A percentile compares a stretch with the other conserved stretches of the same genome.
These are phyloP conservation scores for Bufo gargarizans DNA, from an alignment of 2,113 vertebrate species.

Conservation along the genomic window DNA sequence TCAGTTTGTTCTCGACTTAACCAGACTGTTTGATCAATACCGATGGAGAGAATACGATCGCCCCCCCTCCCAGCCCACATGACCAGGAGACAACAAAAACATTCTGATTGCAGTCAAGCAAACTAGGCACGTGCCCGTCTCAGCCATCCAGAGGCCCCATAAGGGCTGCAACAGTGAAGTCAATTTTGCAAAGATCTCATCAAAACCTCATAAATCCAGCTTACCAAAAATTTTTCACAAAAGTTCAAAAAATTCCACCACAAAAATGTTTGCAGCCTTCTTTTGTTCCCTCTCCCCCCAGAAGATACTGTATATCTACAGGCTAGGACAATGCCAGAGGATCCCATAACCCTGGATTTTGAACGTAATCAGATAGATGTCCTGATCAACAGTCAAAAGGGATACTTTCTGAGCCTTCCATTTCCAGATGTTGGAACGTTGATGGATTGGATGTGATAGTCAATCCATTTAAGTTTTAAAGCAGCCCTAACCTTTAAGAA, in stretches of 20 bases:
- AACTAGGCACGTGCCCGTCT: not conserved
- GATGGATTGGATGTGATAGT: no score
- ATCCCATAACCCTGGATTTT: no score
- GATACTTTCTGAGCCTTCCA: no score
- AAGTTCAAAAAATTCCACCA: not conserved
- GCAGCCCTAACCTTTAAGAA: no score
- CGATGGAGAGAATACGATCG: not conserved
- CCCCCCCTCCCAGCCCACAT: not conserved
- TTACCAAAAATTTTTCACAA: no score
- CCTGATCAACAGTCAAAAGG: no score
- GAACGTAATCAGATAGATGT: no score
- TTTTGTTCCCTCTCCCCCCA: not conserved
- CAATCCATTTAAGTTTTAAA: no score
- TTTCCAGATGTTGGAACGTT: no score
- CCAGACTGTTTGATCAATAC: constrained; percentile 13
- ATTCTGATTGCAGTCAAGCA: not conserved
- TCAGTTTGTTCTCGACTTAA: not conserved
- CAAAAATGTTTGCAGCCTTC: not conserved
- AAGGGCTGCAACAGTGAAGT: not conserved
- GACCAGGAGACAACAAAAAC: not conserved
- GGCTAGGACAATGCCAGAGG: not conserved
- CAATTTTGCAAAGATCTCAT: not conserved
- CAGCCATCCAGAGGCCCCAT: not conserved
- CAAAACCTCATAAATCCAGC: not conserved
- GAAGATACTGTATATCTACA: not conserved